These are phyloP conservation scores for Neodon shergylaensis DNA, from an alignment of 2,113 vertebrate species.

Conservation along the genomic window DNA sequence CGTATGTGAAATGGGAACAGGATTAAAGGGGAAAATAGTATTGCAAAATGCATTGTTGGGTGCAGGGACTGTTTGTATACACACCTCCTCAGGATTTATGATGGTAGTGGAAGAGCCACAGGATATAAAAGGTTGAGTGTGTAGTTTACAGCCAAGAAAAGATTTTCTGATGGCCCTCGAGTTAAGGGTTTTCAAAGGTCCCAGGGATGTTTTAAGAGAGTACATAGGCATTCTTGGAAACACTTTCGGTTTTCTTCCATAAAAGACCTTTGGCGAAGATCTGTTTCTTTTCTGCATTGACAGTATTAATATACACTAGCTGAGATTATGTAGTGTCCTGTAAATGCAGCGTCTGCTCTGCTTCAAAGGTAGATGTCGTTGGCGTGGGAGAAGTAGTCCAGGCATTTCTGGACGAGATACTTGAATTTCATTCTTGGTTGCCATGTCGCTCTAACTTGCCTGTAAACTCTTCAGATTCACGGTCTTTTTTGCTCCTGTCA, in stretches of 20 bases:
- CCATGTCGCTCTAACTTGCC: neutral
- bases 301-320: slow-evolving; percentile 47
- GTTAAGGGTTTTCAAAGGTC: neutral
- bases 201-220: slow-evolving; percentile 14
- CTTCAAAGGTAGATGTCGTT: slow-evolving; percentile 38
- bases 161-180: neutral
- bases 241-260: neutral
- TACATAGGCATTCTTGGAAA: neutral
- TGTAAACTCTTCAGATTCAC: slow-evolving; percentile 35
- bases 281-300: slow-evolving; percentile 42
- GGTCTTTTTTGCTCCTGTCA: neutral
- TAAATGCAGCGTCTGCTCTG: neutral
- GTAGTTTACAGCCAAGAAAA: neutral
- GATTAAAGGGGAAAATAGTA: neutral
- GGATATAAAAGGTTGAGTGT: slow-evolving; percentile 1
- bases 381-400: slow-evolving; percentile 23
- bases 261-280: slow-evolving; percentile 40
- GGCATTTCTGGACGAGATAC: neutral
- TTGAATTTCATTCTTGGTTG: slow-evolving; percentile 20
- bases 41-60: neutral
- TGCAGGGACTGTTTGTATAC: neutral
- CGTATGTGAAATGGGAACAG: neutral
- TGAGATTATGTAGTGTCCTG: slow-evolving; percentile 9
- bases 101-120: neutral
- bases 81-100: neutral